phyloP scores from a whole-genome alignment of 1,140 invertebrate species.

The Aplysia californica region DNA sequence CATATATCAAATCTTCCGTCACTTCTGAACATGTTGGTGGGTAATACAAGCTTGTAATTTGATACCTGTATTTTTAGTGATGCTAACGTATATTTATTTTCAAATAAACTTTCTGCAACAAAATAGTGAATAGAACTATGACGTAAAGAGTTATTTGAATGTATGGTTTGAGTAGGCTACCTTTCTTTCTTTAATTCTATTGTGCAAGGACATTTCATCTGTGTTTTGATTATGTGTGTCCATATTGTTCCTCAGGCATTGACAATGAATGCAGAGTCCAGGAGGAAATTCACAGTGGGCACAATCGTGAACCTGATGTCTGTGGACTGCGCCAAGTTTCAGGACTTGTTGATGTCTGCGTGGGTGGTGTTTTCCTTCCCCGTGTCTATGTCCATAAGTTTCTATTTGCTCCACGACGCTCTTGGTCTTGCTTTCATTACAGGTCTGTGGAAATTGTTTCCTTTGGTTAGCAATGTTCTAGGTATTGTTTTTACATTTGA shows the following conservation, averaged over 20 bases:
- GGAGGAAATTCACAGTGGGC: conserved; percentile 66
- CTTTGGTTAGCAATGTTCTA: no score
- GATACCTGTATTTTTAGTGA: no score
- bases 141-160: neutral
- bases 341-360: conserved; percentile 73
- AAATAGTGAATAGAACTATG: neutral
- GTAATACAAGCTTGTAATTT: no score
- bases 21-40: no score
- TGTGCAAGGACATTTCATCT: neutral
- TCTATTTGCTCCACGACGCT: conserved; percentile 89
- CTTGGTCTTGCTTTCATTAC: conserved; percentile 67
- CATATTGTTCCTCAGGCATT: conserved; percentile 53
- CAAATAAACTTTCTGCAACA: neutral
- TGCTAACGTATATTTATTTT: no score
- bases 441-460: conserved; percentile 45
- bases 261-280: conserved; percentile 59
- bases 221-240: neutral
- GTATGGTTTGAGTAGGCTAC: no score
- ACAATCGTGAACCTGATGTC: conserved; percentile 72
- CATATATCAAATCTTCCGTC: no score
- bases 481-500: no score
- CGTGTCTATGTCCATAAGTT: conserved; percentile 84
- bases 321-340: conserved; percentile 57
- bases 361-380: conserved; percentile 97
- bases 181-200: no score